Conservation (phyloP, 1,140 invertebrate genomes). For the Tetragnatha versicolor region DNA sequence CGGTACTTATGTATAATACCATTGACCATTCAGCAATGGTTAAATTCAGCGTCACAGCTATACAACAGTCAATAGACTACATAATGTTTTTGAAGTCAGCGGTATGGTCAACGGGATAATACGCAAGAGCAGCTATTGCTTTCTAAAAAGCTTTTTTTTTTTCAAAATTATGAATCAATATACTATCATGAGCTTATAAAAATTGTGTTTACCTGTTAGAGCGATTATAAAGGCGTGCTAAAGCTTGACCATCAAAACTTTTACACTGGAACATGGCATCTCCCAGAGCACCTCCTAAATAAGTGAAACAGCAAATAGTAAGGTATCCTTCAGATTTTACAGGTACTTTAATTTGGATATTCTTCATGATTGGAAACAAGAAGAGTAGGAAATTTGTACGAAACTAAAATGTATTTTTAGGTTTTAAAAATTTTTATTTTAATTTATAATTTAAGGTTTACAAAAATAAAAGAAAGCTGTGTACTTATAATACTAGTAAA, state of each 20-base stretch:
- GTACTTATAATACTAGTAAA: no score
- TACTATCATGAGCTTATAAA: neutral
- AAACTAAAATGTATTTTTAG: no score
- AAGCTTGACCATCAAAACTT: constrained; percentile 41
- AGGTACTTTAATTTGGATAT: neutral
- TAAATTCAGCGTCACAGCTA: no score
- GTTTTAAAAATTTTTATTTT: no score
- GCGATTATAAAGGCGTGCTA: constrained; percentile 25
- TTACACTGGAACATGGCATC: constrained; percentile 39
- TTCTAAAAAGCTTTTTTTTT: no score
- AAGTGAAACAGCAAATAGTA: neutral
- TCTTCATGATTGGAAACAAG: neutral
- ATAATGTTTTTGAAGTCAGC: no score
- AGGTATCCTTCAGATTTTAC: neutral
- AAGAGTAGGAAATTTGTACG: neutral
- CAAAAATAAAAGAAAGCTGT: no score
- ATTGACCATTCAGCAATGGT: no score
- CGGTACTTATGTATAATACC: no score
- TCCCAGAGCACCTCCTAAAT: constrained; percentile 3
- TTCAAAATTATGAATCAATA: neutral
- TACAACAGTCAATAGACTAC: no score
- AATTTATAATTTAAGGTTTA: no score
- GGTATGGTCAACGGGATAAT: no score
- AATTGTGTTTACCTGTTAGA: constrained; percentile 20
- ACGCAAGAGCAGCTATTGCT: neutral